phyloP scores from a whole-genome alignment of 2,888 invertebrate species.

The Melinopterus prodromus region DNA sequence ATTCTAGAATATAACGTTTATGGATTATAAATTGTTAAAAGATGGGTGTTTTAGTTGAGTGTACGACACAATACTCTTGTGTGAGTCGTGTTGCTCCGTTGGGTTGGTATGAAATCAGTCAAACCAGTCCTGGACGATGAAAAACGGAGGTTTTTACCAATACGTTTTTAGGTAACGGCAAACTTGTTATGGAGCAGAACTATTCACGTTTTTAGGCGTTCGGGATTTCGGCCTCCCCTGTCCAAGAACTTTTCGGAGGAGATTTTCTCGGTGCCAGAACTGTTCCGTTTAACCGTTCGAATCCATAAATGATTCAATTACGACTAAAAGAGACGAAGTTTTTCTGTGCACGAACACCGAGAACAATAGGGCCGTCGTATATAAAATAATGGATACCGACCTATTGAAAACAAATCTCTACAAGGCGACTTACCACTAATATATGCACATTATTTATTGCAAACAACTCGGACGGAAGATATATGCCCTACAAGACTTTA shows the following conservation, averaged over 20 bases:
- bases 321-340: neutral
- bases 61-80: constrained; percentile 41
- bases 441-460: neutral
- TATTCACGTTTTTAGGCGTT: constrained; percentile 54
- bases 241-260: constrained; percentile 46
- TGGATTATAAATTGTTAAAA: constrained; percentile 7
- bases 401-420: constrained; percentile 29
- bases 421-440: neutral
- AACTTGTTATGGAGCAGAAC: constrained; percentile 56
- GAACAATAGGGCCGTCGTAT: neutral
- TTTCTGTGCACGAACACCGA: neutral
- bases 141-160: constrained; percentile 57
- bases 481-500: neutral
- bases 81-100: constrained; percentile 43
- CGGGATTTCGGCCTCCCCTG: constrained; percentile 52
- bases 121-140: constrained; percentile 55
- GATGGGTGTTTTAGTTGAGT: constrained; percentile 34
- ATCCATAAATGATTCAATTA: constrained; percentile 5
- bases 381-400: constrained; percentile 7
- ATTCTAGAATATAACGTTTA: neutral
- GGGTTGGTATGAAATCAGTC: constrained; percentile 54
- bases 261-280: constrained; percentile 42
- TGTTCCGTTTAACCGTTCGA: neutral
- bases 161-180: constrained; percentile 52
- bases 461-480: neutral